phyloP scores from a whole-genome alignment of 1,140 invertebrate genomes.

The Metaphire vulgaris region DNA sequence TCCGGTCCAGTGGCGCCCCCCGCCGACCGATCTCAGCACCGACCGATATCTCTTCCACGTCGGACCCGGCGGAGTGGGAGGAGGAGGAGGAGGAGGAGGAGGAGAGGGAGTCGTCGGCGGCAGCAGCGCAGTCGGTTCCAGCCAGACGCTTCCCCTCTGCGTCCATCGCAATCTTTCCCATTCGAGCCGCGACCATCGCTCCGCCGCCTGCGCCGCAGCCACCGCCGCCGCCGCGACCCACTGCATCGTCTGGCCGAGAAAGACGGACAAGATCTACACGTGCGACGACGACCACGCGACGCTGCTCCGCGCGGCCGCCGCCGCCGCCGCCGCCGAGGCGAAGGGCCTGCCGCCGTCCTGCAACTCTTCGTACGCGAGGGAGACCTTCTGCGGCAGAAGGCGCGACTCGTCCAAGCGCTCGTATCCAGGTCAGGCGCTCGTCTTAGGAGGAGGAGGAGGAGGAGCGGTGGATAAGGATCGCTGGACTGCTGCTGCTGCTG shows the following conservation, averaged over 20 bases:
- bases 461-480: no score
- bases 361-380: not conserved
- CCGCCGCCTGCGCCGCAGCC: no score
- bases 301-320: not conserved
- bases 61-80: not conserved
- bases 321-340: not conserved
- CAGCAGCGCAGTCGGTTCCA: not conserved
- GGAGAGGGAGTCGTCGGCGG: no score
- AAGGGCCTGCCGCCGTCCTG: no score
- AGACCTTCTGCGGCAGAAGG: not conserved
- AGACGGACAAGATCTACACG: not conserved
- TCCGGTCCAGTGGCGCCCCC: not conserved
- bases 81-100: no score
- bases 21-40: not conserved
- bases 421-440: no score
- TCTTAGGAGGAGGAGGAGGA: no score
- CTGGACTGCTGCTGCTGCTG: no score
- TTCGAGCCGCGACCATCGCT: not conserved
- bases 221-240: no score
- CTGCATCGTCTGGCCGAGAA: not conserved
- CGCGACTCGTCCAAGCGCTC: not conserved
- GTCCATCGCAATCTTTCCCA: not conserved
- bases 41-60: not conserved
- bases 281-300: not conserved
- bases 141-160: not conserved